Conservation (phyloP, 1,140 invertebrate genomes). For the Cheumatopsyche charites region DNA sequence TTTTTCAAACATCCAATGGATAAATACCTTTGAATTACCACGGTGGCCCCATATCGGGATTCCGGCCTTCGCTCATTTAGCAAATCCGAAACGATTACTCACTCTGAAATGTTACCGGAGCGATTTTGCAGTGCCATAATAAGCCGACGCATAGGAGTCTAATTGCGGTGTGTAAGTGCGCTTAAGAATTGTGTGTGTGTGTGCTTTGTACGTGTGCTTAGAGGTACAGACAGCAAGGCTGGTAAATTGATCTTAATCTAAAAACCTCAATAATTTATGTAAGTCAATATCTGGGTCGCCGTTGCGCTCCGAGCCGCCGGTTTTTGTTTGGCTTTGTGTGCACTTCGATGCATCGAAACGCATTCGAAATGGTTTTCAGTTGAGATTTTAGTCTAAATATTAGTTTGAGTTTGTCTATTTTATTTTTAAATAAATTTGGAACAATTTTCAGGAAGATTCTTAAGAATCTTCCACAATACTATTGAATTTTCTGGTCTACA, state of each 20-base stretch:
- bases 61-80: neutral
- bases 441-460: too few relatives aligned
- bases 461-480: too few relatives aligned
- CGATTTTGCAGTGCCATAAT: conserved; percentile 8
- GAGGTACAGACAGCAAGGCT: conserved; percentile 22
- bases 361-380: conserved; percentile 2
- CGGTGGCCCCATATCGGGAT: neutral
- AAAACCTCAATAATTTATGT: conserved; percentile 49
- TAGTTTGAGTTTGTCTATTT: neutral
- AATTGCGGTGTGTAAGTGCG: too few relatives aligned
- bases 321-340: conserved; percentile 37
- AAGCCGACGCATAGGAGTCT: neutral
- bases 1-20: too few relatives aligned
- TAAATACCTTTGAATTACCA: too few relatives aligned
- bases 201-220: neutral
- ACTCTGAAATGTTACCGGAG: neutral
- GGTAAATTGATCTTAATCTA: conserved; percentile 48
- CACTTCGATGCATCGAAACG: conserved; percentile 5
- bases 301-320: conserved; percentile 8
- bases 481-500: too few relatives aligned
- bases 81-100: conserved; percentile 6
- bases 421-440: too few relatives aligned
- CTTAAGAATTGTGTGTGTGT: too few relatives aligned
- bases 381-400: neutral
- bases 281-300: conserved; percentile 47